Conservation (phyloP, 2,113 vertebrate species). For the Dromas ardeola region DNA sequence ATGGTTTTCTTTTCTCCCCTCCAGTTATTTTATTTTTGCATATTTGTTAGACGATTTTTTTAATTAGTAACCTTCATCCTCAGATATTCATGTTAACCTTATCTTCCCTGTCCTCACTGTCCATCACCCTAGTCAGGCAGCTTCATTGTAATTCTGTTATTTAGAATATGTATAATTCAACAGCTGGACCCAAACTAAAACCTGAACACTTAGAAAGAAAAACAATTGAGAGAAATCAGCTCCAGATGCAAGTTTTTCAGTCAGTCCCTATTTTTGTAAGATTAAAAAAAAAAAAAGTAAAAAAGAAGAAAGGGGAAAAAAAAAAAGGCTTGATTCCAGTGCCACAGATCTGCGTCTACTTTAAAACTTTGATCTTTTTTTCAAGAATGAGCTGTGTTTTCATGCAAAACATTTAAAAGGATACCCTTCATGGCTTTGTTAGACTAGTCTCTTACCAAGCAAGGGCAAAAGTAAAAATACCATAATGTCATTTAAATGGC, state of each 20-base stretch:
- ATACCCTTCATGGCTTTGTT: not conserved
- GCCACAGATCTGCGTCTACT: not conserved
- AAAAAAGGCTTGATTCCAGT: not conserved
- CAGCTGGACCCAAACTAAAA: not conserved
- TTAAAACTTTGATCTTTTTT: not conserved
- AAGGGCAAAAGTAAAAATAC: not conserved
- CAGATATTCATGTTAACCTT: not conserved
- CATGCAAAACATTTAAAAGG: not conserved
- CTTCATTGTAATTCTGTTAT: not conserved
- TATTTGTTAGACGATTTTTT: slow-evolving; percentile 5
- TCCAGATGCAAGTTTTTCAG: not conserved
- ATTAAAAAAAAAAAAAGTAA: not conserved
- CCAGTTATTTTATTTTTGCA: not conserved
- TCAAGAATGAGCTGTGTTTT: not conserved
- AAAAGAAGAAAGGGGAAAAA: too few relatives aligned
- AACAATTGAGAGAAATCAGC: not conserved
- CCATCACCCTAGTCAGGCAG: not conserved
- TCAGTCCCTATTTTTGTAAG: not conserved
- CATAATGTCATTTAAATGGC: not conserved
- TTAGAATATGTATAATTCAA: not conserved
- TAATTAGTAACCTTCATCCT: not conserved
- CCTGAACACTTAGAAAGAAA: not conserved
- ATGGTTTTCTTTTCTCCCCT: not conserved
- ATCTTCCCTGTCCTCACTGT: not conserved
- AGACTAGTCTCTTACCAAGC: not conserved